Base-by-base conservation (phyloP, 2,797 vertebrate species). In the Bradypus variegatus region DNA sequence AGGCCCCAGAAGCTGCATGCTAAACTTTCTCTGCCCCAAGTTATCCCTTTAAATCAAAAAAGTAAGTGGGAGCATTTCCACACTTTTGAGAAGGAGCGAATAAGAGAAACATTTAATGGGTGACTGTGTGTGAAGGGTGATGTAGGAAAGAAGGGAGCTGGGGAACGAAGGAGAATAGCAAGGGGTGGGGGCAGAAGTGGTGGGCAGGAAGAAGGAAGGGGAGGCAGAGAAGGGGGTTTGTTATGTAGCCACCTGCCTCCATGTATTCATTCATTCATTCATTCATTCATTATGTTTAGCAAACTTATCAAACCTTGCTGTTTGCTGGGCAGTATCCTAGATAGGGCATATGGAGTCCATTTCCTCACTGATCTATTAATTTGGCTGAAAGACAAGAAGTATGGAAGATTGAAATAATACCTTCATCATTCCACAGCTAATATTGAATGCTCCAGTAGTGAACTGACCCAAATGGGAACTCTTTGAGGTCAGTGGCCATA, bases 101-200 rank as follows among this genome's bases (percentile, higher is more conserved):
- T 2, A n/a, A 50, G 29, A 76, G 53, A 53, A 53, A n/a, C n/a
- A 1, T 7, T 8, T 53, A 19, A 14, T 2, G 2, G 48, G 23
- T 27, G 7, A 16, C 23, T 58, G 58, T 6, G 4, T 0, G 3
- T 6, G 33, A 64, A 16, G 65, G 27, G 15, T 1, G 3, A 27
- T 5, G 5, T 23, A 41, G 45, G 23, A 5, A 31, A 9, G 27
- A 48, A 53, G 16, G 23, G 38, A 16, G 45, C 23, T 2, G 2
- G 69, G 55, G 64, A 15, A 10, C 3, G 21, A 77, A 33, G 60
- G 36, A 29, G 23, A 45, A 6, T 11, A 67, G 19, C 33, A 2
- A 11, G 41, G 8, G 38, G 9, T 3, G 1, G 27, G 19, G 62
- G 27, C 3, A 0, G 73, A 23, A 0, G 0, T 1, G 6, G 31